Conservation (phyloP, 2,888 invertebrate species). For the Lissocephala sabroskyi region DNA sequence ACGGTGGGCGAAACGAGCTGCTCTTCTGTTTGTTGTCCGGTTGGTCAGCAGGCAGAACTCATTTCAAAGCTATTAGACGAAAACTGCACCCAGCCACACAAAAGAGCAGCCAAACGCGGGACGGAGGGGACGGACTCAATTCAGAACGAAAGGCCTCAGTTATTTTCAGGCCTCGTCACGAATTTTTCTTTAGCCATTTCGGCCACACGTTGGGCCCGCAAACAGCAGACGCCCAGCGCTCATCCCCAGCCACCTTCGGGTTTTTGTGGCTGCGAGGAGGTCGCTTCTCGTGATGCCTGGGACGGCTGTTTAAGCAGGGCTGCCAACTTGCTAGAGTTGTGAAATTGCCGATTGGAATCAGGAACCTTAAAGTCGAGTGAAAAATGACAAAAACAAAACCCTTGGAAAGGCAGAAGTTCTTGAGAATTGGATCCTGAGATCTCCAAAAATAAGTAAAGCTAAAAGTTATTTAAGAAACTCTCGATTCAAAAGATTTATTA, state of each 20-base stretch:
- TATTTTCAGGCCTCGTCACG: slow-evolving; percentile 17
- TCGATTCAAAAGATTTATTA: no score
- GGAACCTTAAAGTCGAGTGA: not conserved
- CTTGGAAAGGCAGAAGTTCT: no score
- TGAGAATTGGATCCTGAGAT: no score
- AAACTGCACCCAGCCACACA: slow-evolving; percentile 22
- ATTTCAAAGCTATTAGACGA: slow-evolving; percentile 58
- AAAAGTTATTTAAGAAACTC: no score
- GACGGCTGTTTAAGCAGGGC: no score
- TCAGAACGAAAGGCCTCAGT: slow-evolving; percentile 7
- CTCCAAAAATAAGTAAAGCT: no score
- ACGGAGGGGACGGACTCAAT: no score
- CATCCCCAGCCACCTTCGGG: not conserved
- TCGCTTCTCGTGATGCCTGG: no score
- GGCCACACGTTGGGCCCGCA: slow-evolving; percentile 5
- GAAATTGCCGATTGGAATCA: no score
- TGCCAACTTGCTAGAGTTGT: no score
- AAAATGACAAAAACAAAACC: not conserved
- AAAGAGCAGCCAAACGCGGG: not conserved
- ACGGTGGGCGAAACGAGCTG: no score
- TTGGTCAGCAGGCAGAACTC: slow-evolving; percentile 47
- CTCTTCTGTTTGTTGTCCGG: no score
- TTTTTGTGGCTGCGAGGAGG: not conserved
- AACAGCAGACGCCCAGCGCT: slow-evolving; percentile 7
- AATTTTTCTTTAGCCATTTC: slow-evolving; percentile 13